Conservation (phyloP, 2,113 vertebrate species). For the Pseudopipra pipra region DNA sequence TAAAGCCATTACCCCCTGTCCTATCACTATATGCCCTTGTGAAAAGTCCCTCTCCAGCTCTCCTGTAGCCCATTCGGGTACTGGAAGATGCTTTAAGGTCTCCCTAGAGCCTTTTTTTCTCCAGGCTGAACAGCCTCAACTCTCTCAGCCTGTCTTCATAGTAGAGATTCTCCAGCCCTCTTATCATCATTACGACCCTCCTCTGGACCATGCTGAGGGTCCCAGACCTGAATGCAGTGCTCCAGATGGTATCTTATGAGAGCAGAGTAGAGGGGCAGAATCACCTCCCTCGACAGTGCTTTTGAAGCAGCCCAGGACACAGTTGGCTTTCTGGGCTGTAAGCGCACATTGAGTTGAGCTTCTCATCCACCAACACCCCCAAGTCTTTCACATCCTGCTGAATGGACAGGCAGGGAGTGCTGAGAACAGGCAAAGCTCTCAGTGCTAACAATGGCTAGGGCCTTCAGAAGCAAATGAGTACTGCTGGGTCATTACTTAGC, state of each 20-base stretch:
- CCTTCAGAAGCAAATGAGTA: not conserved
- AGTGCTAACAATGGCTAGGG: not conserved
- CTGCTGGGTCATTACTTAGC: not conserved
- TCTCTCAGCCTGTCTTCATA: not conserved
- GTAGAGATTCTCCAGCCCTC: not conserved
- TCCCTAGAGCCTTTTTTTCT: not conserved
- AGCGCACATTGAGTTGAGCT: fast-evolving
- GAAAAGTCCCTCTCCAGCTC: not conserved
- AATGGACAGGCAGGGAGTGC: not conserved
- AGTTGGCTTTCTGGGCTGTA: not conserved
- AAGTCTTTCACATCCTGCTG: not conserved
- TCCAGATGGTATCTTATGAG: not conserved
- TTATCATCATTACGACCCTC: not conserved
- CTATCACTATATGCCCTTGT: not conserved
- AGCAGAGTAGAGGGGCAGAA: not conserved
- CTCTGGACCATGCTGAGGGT: not conserved
- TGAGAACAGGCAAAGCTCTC: not conserved
- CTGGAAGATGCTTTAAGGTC: not conserved
- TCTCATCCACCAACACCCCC: not conserved
- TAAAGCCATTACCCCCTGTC: not conserved
- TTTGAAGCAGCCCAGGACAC: not conserved
- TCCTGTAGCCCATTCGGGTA: not conserved
- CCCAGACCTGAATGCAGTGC: not conserved
- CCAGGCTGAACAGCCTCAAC: not conserved
- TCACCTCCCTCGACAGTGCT: fast-evolving